phyloP scores from a whole-genome alignment of 92 coral and sea anemone species.

The Diadumene lineata region DNA sequence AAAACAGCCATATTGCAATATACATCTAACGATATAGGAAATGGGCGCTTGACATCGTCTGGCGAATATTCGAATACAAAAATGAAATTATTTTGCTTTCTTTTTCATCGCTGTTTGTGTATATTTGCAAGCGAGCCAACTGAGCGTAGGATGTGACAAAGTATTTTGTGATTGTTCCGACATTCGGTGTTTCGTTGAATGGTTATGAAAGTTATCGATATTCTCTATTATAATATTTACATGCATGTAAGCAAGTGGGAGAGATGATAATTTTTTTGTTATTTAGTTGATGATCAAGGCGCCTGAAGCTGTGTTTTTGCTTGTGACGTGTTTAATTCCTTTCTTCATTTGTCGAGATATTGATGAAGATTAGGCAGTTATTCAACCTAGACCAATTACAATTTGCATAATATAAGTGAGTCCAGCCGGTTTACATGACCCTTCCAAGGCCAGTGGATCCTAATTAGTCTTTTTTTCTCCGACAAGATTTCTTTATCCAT shows the following conservation, averaged over 20 bases:
- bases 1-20: neutral
- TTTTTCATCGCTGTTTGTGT: neutral
- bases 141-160: conserved; percentile 20
- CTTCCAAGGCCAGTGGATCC: neutral
- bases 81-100: conserved; percentile 20
- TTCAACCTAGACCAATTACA: conserved; percentile 17
- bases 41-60: neutral
- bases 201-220: conserved; percentile 4
- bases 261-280: neutral
- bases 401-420: too few species aligned
- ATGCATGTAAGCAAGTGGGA: conserved; percentile 3
- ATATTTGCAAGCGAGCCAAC: neutral
- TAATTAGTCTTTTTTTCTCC: conserved; percentile 3
- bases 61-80: neutral
- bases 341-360: conserved; percentile 23
- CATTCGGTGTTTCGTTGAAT: conserved; percentile 14
- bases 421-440: too few species aligned
- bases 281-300: neutral
- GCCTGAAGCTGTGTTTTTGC: conserved; percentile 12
- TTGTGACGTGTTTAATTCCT: conserved; percentile 24
- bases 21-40: conserved; percentile 4
- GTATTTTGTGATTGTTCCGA: conserved; percentile 17
- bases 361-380: conserved; percentile 27
- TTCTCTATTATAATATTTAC: neutral
- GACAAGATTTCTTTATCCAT: neutral